These are phyloP conservation scores for Drosophila hamatofila DNA, from an alignment of 2,888 invertebrate species.

Conservation along the genomic window DNA sequence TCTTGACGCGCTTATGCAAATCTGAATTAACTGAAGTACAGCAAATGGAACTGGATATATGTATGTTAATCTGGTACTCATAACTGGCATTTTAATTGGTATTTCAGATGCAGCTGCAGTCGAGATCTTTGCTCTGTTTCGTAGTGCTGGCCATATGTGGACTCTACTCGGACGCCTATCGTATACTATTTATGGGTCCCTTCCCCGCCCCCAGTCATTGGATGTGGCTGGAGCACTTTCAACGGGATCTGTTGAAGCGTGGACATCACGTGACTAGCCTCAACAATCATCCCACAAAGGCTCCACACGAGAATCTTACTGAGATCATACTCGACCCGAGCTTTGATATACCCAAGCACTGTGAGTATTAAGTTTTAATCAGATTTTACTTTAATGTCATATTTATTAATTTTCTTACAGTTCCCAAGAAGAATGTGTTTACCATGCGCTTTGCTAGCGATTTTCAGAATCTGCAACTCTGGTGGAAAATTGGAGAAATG, in stretches of 20 bases:
- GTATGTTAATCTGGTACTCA: slow-evolving; percentile 39
- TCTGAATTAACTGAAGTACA: slow-evolving; percentile 23
- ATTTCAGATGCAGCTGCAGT: slow-evolving; percentile 65
- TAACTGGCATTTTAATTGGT: slow-evolving; percentile 29
- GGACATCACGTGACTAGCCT: slow-evolving; percentile 86
- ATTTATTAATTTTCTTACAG: slow-evolving; percentile 48
- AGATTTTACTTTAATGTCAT: neutral
- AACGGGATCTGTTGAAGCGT: slow-evolving; percentile 79
- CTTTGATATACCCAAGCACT: slow-evolving; percentile 82
- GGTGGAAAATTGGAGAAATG: slow-evolving; percentile 81
- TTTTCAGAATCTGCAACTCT: slow-evolving; percentile 82
- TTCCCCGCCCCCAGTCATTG: slow-evolving; percentile 85
- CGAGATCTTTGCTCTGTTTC: slow-evolving; percentile 45
- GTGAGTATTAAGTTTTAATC: slow-evolving; percentile 67
- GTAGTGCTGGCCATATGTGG: slow-evolving; percentile 38
- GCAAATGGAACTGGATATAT: slow-evolving; percentile 37
- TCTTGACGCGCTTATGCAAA: slow-evolving; percentile 58
- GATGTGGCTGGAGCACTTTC: slow-evolving; percentile 85
- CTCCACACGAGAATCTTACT: slow-evolving; percentile 85
- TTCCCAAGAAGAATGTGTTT: slow-evolving; percentile 83
- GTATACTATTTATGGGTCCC: slow-evolving; percentile 84
- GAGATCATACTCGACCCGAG: slow-evolving; percentile 84
- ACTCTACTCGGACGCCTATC: slow-evolving; percentile 50
- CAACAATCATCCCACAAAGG: slow-evolving; percentile 82
- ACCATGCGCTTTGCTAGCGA: slow-evolving; percentile 83